These are phyloP conservation scores for Peucedramus taeniatus DNA, from an alignment of 2,113 vertebrate genomes.

Conservation along the genomic window DNA sequence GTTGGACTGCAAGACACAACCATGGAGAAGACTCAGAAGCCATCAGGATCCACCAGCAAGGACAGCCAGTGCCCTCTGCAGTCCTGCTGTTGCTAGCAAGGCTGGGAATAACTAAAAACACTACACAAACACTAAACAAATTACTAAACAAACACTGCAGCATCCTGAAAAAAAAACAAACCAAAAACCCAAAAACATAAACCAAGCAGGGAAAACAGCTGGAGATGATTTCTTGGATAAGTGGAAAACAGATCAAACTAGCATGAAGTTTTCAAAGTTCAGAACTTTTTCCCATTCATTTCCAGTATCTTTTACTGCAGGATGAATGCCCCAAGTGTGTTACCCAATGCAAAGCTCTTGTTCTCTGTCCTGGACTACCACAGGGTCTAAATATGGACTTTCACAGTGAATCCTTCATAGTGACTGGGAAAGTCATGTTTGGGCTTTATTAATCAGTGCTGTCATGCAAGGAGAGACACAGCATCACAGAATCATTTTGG, in stretches of 20 bases:
- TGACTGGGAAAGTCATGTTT: not conserved
- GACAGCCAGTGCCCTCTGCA: not conserved
- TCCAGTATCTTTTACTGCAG: not conserved
- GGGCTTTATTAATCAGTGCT: not conserved
- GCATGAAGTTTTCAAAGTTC: not conserved
- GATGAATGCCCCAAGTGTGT: not conserved
- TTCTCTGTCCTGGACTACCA: not conserved
- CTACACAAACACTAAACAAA: not conserved
- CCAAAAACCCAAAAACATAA: not conserved
- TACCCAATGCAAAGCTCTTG: not conserved
- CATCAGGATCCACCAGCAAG: not conserved
- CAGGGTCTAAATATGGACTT: not conserved
- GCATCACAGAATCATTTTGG: not conserved
- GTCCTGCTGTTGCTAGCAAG: not conserved
- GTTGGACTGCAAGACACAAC: slow-evolving; percentile 85
- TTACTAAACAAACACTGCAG: not conserved
- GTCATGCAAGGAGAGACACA: not conserved
- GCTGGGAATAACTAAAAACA: not conserved
- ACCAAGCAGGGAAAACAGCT: not conserved
- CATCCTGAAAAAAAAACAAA: not conserved
- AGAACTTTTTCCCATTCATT: not conserved
- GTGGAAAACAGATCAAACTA: not conserved
- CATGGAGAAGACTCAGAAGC: not conserved
- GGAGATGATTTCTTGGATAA: not conserved
- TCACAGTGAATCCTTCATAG: not conserved